Base-by-base conservation (phyloP, 2,797 vertebrate genomes). In the Ispidina picta region DNA sequence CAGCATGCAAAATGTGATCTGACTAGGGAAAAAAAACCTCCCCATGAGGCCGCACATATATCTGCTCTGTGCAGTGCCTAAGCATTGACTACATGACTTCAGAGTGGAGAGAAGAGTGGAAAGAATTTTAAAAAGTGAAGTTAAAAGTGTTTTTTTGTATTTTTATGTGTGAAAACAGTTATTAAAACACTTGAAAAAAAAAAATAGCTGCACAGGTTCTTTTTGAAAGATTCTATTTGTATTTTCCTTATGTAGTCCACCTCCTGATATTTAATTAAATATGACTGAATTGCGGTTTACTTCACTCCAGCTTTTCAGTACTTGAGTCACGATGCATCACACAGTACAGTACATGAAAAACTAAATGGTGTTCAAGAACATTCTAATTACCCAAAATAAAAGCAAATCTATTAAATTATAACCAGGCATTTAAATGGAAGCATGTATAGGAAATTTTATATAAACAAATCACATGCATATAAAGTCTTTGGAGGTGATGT, bases 51-150 rank as follows among this genome's bases (percentile, higher is more conserved):
- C 73, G 23, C 39, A 56, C n/a, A n/a, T 6, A 8, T 2, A 31
- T 35, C 14, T 79, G 13, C 28, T 78, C n/a, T 49, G 21, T 1
- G 1, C 2, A 0, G 65, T 9, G 69, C 17, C 29, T 0, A 2
- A 35, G 22, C 0, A 0, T 1, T 64, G 22, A 15, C 19, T n/a
- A 4, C 4, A 23, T 10, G 7, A 81, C 20, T 15, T 58, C 8
- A 2, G 11, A 72, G 10, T 2, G 6, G 8, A 14, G 7, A 44
- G 14, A 59, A 56, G 9, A 79, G 10, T 15, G 18, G 39, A 88
- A 72, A 19, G 12, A 88, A 59, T 56, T 51, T 48, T 0, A 0
- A 76, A 66, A 75, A 46, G 8, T 18, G 12, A 48, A 69, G 26
- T 35, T 35, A 65, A 23, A 82, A 28, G 63, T 55, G 8, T 8